phyloP scores from a whole-genome alignment of 2,797 vertebrate genomes.

The Morelia viridis region DNA sequence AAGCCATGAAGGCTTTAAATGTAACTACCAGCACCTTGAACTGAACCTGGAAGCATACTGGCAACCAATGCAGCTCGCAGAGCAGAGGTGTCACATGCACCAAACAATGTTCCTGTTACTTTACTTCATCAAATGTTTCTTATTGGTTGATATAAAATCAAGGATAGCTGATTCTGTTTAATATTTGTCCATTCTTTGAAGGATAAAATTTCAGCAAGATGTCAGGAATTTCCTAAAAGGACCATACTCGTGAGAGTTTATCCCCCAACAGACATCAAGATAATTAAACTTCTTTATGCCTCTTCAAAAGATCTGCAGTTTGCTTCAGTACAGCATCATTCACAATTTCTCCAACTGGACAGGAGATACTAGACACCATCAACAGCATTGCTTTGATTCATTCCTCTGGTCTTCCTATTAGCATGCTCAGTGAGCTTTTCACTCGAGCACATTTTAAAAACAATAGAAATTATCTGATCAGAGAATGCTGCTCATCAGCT shows the following conservation, averaged over 20 bases:
- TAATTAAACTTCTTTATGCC: neutral
- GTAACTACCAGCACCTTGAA: neutral
- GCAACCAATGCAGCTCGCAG: neutral
- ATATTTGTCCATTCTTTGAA: neutral
- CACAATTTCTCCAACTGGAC: neutral
- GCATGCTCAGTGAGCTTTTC: conserved; percentile 86
- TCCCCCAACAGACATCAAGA: neutral
- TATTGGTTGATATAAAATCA: neutral
- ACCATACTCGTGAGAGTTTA: neutral
- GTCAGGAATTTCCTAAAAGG: neutral
- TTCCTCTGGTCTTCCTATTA: conserved; percentile 70
- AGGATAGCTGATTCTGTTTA: neutral
- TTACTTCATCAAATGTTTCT: neutral
- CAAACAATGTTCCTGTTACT: neutral
- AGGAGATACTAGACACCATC: neutral
- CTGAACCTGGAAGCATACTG: neutral
- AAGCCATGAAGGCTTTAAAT: neutral
- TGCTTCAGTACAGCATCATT: neutral
- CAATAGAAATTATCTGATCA: conserved; percentile 89
- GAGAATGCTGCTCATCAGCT: conserved; percentile 77
- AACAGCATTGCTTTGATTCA: neutral
- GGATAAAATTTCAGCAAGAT: neutral
- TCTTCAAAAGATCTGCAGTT: neutral
- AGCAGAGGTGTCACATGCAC: neutral
- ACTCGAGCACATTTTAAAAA: conserved; percentile 84